Evolutionary conservation across 2,888 invertebrate species (phyloP), one percentile per base, ranked within the genome.

Genomic region (Apocheima hispidaria): DNA sequence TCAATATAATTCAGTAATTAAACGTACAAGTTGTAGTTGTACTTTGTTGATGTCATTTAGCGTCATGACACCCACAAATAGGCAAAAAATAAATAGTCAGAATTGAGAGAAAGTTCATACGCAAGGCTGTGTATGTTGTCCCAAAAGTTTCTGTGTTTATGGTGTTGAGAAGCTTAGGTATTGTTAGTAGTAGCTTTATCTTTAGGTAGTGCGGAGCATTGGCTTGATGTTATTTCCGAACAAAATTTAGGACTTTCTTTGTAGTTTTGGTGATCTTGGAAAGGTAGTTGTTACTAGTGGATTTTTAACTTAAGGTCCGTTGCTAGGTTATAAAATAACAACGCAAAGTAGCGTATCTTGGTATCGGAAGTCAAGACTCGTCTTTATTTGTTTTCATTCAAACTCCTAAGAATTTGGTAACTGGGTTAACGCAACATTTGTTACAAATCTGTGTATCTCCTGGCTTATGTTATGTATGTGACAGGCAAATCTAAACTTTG

Each of bases 11-110:
- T 53, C 48, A 38, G 21, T 18, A 35, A 48, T n/a, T n/a, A 21
- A 35, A 49, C 20, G 54, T 43, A 2, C 43, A 36, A 50, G 18
- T 60, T 38, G 18, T 26, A 43, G 54, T 50, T 54, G 43, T 51
- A 40, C 20, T 54, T 54, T 60, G 49, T 52, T 56, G 61, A 41
- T 48, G 56, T 61, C 51, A 61, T 61, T 30, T 20, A 7, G 16
- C 36, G 36, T 43, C 50, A 50, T 51, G 55, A 56, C 51, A 38
- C 30, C 44, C 46, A 28, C 46, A 51, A 56, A 56, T 48, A 20
- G 40, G 10, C 50, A 30, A 43, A 54, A 40, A 55, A 46, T 55
- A 54, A 46, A 49, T 51, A 40, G 55, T 44, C 51, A 28, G 55
- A 36, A 52, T 63, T 62, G 56, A 51, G 36, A 20, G 6, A 10